Conservation (phyloP, 1,140 invertebrate genomes). For the Sarcophaga bullata region DNA sequence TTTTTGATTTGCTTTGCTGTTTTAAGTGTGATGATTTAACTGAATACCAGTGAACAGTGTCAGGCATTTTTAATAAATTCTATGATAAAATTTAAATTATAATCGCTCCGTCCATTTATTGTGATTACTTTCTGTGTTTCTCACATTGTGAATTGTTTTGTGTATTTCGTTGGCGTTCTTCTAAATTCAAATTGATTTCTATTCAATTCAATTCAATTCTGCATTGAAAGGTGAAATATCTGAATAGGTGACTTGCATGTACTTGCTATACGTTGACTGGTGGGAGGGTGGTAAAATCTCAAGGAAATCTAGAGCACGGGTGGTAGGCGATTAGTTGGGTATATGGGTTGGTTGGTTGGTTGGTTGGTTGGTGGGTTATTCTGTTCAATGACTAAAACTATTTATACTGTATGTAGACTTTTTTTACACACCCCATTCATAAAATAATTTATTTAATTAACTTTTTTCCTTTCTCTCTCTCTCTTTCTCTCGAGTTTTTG, state of each 20-base stretch:
- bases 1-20: too few species aligned
- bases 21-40: too few species aligned
- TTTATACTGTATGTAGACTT: neutral
- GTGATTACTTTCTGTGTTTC: too few species aligned
- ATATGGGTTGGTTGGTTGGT: neutral
- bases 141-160: neutral
- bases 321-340: neutral
- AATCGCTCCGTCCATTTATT: too few species aligned
- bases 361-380: neutral
- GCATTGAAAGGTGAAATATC: constrained; percentile 10
- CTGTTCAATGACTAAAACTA: neutral
- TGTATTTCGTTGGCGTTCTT: neutral
- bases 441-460: constrained; percentile 64
- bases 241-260: neutral
- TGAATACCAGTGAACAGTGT: too few species aligned
- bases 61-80: too few species aligned
- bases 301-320: too few species aligned
- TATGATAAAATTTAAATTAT: too few species aligned
- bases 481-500: constrained; percentile 48
- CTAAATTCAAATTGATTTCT: too few species aligned
- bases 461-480: constrained; percentile 50
- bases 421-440: constrained; percentile 40
- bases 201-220: neutral
- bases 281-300: neutral
- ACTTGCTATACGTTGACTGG: neutral